These are phyloP conservation scores for Eupithecia centaureata DNA, from an alignment of 2,888 invertebrate genomes.

Conservation along the genomic window DNA sequence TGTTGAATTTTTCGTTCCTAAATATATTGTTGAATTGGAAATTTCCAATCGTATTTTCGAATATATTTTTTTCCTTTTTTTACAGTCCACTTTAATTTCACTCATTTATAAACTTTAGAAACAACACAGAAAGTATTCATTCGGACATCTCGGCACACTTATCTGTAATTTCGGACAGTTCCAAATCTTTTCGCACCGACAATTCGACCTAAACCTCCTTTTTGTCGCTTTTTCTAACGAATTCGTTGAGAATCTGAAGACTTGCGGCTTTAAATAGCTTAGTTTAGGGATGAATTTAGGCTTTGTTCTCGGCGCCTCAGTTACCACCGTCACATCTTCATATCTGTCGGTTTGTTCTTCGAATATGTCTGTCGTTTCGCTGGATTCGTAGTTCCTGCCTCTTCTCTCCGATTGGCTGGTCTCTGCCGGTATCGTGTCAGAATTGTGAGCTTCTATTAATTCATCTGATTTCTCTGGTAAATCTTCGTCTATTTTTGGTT, in stretches of 20 bases:
- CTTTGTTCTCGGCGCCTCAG: constrained; percentile 46
- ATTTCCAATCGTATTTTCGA: no score
- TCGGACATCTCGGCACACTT: constrained; percentile 74
- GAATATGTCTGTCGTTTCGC: constrained; percentile 46
- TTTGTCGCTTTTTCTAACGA: constrained; percentile 58
- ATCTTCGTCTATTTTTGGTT: not conserved
- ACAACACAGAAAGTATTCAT: constrained; percentile 79
- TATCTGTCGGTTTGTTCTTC: constrained; percentile 50
- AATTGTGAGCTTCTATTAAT: constrained; percentile 30
- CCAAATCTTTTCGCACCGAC: constrained; percentile 77
- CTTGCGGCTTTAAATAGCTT: constrained; percentile 61
- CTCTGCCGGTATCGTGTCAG: constrained; percentile 37
- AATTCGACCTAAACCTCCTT: constrained; percentile 68
- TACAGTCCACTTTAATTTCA: not conserved
- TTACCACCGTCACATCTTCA: constrained; percentile 42
- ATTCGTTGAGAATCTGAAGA: constrained; percentile 55
- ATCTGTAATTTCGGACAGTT: constrained; percentile 80
- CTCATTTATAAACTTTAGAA: constrained; percentile 42
- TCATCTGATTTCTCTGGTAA: constrained; percentile 24
- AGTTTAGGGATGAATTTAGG: constrained; percentile 60
- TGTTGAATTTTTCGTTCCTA: no score
- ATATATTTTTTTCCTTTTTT: not conserved
- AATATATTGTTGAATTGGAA: no score
- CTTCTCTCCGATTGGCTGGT: constrained; percentile 33
- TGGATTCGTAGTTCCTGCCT: constrained; percentile 40